Evolutionary conservation across 2,797 vertebrate species (phyloP).

Genomic region (Lagocephalus sceleratus): DNA sequence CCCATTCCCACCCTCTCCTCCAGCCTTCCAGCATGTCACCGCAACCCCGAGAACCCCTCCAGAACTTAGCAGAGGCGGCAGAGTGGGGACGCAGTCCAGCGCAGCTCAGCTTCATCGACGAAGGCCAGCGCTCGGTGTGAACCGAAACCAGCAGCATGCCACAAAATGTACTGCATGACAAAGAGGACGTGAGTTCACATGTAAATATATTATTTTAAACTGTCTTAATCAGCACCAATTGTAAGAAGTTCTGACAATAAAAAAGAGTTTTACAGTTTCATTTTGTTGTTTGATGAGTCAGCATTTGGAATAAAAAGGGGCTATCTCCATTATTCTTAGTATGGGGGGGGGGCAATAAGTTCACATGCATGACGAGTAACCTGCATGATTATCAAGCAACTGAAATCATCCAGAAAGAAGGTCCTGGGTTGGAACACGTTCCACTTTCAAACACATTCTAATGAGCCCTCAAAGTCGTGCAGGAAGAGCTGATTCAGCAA

Average conservation of each 20-base stretch:
- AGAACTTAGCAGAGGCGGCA: conserved; percentile 40
- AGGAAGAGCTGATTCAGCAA: too few species aligned
- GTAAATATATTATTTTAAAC: conserved; percentile 42
- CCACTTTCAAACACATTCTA: too few species aligned
- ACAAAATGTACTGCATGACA: conserved; percentile 52
- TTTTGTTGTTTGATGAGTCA: conserved; percentile 4
- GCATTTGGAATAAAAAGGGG: too few species aligned
- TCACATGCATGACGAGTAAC: too few species aligned
- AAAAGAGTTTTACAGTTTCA: conserved; percentile 43
- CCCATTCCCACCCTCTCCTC: conserved; percentile 18
- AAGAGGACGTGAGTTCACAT: conserved; percentile 30
- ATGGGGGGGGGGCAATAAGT: too few species aligned
- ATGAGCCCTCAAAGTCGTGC: too few species aligned
- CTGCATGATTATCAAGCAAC: too few species aligned
- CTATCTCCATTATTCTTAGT: too few species aligned
- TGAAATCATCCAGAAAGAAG: too few species aligned
- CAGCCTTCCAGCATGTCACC: conserved; percentile 21
- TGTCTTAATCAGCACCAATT: conserved; percentile 27
- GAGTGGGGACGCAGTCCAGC: conserved; percentile 59
- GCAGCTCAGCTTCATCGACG: conserved; percentile 77
- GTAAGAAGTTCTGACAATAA: conserved; percentile 42
- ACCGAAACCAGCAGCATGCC: conserved; percentile 28
- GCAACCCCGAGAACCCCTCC: conserved; percentile 19
- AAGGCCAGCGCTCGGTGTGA: conserved; percentile 70
- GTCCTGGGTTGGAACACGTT: too few species aligned